A percentile compares a stretch with the other conserved stretches of the same genome.
These are phyloP conservation scores for Cnemophilus loriae DNA, from an alignment of 2,113 vertebrate species.

Conservation along the genomic window DNA sequence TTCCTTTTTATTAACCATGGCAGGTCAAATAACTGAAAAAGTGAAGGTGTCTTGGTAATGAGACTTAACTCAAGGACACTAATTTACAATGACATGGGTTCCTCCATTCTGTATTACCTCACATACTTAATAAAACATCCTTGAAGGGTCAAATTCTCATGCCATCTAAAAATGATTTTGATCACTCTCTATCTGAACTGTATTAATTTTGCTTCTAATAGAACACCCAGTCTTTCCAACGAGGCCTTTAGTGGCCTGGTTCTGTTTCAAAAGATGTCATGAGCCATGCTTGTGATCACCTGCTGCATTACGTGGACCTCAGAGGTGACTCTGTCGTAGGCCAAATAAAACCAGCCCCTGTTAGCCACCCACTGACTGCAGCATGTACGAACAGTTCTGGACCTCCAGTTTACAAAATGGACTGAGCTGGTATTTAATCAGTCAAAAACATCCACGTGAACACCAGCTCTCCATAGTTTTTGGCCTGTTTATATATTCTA, in stretches of 20 bases:
- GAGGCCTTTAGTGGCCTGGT: constrained; percentile 37
- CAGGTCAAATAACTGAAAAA: constrained; percentile 57
- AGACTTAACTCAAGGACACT: constrained; percentile 30
- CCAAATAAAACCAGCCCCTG: constrained; percentile 35
- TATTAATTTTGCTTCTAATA: not conserved
- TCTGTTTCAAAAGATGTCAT: constrained; percentile 58
- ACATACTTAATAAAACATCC: constrained; percentile 17
- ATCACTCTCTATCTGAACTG: constrained; percentile 12
- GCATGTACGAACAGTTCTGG: not conserved
- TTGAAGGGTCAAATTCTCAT: constrained; percentile 54
- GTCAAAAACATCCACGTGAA: not conserved
- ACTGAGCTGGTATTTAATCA: not conserved
- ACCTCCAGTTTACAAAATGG: not conserved
- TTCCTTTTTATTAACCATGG: constrained; percentile 59
- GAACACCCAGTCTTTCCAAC: constrained; percentile 31
- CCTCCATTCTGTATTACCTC: constrained; percentile 36
- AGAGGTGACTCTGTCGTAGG: not conserved
- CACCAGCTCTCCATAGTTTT: not conserved
- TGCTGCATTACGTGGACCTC: constrained; percentile 56
- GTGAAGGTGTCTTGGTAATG: constrained; percentile 49
- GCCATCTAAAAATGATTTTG: constrained; percentile 28
- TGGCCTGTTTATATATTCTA: not conserved
- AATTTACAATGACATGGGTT: constrained; percentile 60
- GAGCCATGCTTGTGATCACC: constrained; percentile 57
- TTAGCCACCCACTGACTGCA: not conserved